Evolutionary conservation across 1,140 invertebrate species (phyloP), one percentile per base, ranked within the genome.

Genomic region (Eumaeus atala): DNA sequence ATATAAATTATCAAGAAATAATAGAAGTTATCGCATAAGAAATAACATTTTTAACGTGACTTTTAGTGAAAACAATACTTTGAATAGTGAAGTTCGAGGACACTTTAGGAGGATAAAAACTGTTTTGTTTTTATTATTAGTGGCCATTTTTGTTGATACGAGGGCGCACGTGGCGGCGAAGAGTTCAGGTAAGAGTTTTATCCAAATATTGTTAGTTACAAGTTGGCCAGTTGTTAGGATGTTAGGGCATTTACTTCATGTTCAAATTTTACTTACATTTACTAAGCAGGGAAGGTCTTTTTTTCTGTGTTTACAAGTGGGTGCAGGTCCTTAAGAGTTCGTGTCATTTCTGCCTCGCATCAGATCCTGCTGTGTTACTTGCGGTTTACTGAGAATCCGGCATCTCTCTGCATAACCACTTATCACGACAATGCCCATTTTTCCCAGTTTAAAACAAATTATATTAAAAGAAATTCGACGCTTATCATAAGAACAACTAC

Each of bases 101-200:
- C 62, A 55, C 48, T 75, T 69, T 74, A 78, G 66, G 74, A 81
- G 74, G 68, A 72, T 80, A 69, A 84, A 74, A 67, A 77, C 77
- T 53, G 61, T 81, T 52, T 56, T 80, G 61, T 70, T 74, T 66
- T 60, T 83, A 61, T 70, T 76, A 53, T 72, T 74, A 72, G 63
- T 85, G 62, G 70, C 60, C 48, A 63, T 77, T 53, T 66, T 82
- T 59, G 66, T 80, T 56, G 72, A 77, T 54, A 65, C 66, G 49
- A 72, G 72, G 53, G 54, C 77, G 58, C 69, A 60, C 21, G 77
- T 68, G n/a, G 77, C 77, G 57, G 80, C 77, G 54, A 77, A 78
- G 48, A 79, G 72, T 77, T 66, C 79, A 85, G 82, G 79, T 82
- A 49, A 77, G 77, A 67, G 61, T 63, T 42, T 51, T 36, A n/a